Conservation (phyloP, 2,888 invertebrate genomes). For the Tiphia femorata region DNA sequence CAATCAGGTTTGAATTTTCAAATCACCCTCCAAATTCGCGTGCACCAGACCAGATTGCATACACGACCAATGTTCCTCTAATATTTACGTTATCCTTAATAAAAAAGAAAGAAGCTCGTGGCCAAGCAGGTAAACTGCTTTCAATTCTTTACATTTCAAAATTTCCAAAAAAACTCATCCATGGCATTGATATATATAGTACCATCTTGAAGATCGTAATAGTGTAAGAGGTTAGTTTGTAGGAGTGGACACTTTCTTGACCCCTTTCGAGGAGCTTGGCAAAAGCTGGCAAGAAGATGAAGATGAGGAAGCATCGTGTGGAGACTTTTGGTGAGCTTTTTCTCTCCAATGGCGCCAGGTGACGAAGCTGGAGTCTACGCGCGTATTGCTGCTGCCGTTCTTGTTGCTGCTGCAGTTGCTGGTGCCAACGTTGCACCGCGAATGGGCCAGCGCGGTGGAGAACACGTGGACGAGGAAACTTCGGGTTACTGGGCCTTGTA, state of each 20-base stretch:
- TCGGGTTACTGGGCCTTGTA: conserved; percentile 65
- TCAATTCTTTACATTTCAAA: background rate
- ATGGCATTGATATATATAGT: no score
- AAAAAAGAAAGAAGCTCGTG: no score
- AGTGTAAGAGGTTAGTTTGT: no score
- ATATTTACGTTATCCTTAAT: background rate
- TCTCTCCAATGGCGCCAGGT: background rate
- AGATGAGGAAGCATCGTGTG: conserved; percentile 6
- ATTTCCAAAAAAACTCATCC: no score
- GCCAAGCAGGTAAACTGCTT: no score
- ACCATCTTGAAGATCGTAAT: no score
- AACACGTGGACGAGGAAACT: no score
- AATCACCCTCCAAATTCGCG: background rate
- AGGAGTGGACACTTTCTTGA: no score
- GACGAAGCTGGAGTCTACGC: conserved; percentile 16
- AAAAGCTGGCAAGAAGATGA: background rate
- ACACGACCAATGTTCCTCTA: background rate
- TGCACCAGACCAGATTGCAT: background rate
- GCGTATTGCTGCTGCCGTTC: conserved; percentile 21
- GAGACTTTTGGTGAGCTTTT: background rate
- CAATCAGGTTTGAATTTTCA: no score
- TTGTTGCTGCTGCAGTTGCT: no score
- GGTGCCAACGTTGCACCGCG: conserved; percentile 27
- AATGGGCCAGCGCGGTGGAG: conserved; percentile 19
- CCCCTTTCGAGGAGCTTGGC: background rate